Conservation (phyloP, 2,797 vertebrate species). For the Cynopterus sphinx region DNA sequence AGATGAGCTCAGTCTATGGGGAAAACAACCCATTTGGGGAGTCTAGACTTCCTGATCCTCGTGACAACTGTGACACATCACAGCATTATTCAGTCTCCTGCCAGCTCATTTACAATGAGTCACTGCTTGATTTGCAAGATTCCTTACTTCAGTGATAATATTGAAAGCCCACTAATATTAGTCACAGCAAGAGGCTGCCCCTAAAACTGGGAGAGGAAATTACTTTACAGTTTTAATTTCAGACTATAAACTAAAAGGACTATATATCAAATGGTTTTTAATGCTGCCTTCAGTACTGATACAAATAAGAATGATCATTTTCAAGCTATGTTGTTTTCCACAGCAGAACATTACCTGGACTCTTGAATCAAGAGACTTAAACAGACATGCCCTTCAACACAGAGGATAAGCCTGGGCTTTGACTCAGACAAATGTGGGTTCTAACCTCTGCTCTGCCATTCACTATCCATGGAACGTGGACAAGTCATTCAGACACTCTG, state of each 20-base stretch:
- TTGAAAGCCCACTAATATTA: constrained; percentile 75
- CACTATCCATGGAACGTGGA: background rate
- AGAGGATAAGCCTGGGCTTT: background rate
- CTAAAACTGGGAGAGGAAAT: constrained; percentile 72
- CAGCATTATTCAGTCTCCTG: constrained; percentile 46
- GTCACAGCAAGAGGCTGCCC: constrained; percentile 74
- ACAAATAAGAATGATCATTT: constrained; percentile 53
- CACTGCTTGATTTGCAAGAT: constrained; percentile 71
- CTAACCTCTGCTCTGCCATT: background rate
- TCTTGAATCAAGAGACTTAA: background rate
- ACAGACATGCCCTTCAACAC: background rate
- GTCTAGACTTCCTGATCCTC: constrained; percentile 70
- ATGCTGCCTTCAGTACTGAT: constrained; percentile 28
- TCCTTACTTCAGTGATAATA: constrained; percentile 53
- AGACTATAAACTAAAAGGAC: constrained; percentile 61
- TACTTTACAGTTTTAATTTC: constrained; percentile 76
- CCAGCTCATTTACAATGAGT: constrained; percentile 62
- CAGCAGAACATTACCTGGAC: background rate
- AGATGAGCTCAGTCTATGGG: constrained; percentile 51
- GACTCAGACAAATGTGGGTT: background rate
- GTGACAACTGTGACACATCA: constrained; percentile 60
- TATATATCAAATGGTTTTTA: constrained; percentile 63
- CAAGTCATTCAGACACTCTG: background rate
- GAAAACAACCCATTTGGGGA: constrained; percentile 54
- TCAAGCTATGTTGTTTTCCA: background rate